These are phyloP conservation scores for Synodontis membranacea DNA, from an alignment of 2,113 vertebrate genomes.

Conservation along the genomic window DNA sequence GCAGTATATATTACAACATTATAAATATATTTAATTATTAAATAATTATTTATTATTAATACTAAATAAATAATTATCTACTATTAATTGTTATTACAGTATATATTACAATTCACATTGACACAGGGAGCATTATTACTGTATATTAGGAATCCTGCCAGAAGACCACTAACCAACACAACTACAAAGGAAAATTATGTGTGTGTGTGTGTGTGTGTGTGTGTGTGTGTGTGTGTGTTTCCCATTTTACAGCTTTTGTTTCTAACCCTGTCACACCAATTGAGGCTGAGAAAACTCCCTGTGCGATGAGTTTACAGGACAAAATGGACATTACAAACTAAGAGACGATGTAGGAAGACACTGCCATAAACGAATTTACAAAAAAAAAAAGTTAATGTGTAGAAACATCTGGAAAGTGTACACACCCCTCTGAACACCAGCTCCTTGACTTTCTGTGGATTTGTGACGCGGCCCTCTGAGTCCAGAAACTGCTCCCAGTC, in stretches of 20 bases:
- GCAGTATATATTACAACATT: neutral
- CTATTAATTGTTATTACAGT: too few species aligned
- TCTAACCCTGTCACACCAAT: neutral
- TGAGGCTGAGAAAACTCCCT: neutral
- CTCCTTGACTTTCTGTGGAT: constrained; percentile 74
- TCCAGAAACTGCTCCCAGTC: constrained; percentile 80
- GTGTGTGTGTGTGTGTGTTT: neutral
- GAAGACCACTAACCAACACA: neutral
- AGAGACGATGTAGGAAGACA: neutral
- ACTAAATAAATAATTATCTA: too few species aligned
- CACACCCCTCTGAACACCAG: constrained; percentile 85
- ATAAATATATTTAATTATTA: too few species aligned
- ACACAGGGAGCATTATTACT: too few species aligned
- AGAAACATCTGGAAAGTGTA: neutral
- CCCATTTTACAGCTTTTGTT: neutral
- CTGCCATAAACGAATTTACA: too few species aligned
- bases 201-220: neutral
- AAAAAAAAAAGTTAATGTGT: neutral
- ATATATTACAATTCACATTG: too few species aligned
- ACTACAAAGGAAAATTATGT: neutral
- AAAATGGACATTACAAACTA: neutral
- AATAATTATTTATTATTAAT: too few species aligned
- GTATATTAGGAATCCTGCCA: too few species aligned
- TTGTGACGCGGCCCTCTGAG: constrained; percentile 75
- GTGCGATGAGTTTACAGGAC: neutral